Conservation (phyloP, 2,888 invertebrate species). For the Lasioglossum zephyrum region DNA sequence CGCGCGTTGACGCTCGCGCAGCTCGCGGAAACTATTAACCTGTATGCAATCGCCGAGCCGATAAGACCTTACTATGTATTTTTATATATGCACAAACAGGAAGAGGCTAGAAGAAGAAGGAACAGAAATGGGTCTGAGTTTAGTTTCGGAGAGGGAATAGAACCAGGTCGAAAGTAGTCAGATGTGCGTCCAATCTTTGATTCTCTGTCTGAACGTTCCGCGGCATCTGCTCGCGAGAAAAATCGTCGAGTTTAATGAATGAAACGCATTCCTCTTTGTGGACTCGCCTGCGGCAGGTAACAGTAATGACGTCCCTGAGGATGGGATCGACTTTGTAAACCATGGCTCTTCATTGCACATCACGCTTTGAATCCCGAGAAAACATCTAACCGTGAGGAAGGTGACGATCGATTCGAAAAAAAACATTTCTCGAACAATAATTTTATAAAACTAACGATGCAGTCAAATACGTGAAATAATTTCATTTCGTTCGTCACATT, state of each 20-base stretch:
- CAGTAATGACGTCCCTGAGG: slow-evolving; percentile 54
- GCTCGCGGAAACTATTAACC: neutral
- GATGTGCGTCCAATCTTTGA: slow-evolving; percentile 27
- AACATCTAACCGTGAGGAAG: neutral
- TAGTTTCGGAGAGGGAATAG: neutral
- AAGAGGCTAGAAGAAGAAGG: neutral
- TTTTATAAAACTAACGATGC: neutral
- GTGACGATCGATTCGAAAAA: neutral
- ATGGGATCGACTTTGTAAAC: slow-evolving; percentile 37
- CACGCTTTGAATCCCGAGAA: slow-evolving; percentile 16
- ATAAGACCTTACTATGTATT: neutral
- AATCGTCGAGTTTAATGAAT: slow-evolving; percentile 50
- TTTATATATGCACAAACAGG: neutral
- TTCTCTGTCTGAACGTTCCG: slow-evolving; percentile 20
- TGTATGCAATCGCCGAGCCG: neutral
- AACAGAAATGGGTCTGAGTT: neutral
- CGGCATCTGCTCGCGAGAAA: slow-evolving; percentile 27
- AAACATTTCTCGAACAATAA: neutral
- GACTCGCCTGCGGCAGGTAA: slow-evolving; percentile 27
- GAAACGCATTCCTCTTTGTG: slow-evolving; percentile 45
- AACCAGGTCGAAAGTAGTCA: slow-evolving; percentile 51
- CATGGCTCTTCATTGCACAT: neutral
- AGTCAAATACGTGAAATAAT: no score
- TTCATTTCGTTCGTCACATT: no score
- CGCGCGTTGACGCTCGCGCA: slow-evolving; percentile 31